Evolutionary conservation across 2,113 vertebrate genomes (phyloP).

Genomic region (Xenopus tropicalis): DNA sequence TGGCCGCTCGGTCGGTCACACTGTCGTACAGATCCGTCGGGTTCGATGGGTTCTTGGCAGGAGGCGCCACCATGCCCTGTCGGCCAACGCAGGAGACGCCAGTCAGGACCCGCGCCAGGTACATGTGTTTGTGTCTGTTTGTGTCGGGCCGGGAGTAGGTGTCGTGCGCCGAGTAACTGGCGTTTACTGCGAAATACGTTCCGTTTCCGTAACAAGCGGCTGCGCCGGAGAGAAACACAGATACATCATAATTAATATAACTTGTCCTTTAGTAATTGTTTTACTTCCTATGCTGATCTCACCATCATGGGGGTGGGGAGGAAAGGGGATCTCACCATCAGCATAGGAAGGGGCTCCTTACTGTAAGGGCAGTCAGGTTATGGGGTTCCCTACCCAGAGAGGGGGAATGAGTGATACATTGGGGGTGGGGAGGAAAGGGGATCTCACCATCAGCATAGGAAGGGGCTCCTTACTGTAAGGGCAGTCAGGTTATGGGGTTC

Average conservation of each 20-base stretch:
- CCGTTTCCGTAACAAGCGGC: conserved; percentile 66
- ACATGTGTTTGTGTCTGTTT: conserved; percentile 65
- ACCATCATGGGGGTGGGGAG: too few relatives aligned
- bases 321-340: too few relatives aligned
- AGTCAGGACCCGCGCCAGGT: conserved; percentile 72
- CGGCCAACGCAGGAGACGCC: conserved; percentile 60
- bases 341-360: too few relatives aligned
- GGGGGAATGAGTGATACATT: too few relatives aligned
- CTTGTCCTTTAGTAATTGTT: too few relatives aligned
- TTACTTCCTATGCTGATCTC: too few relatives aligned
- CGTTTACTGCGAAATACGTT: conserved; percentile 75
- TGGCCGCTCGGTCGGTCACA: conserved; percentile 53
- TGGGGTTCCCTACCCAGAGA: too few relatives aligned
- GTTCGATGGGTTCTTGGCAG: conserved; percentile 48
- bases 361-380: too few relatives aligned
- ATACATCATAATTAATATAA: neutral
- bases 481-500: too few relatives aligned
- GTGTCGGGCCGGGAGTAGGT: conserved; percentile 61
- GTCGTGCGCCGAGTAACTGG: conserved; percentile 61
- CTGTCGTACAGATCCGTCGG: conserved; percentile 65
- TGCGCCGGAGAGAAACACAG: conserved; percentile 48
- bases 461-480: too few relatives aligned
- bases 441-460: too few relatives aligned
- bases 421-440: too few relatives aligned
- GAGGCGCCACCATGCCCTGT: conserved; percentile 50